Conservation (phyloP, 2,797 vertebrate species). For the Cetoscarus ocellatus region DNA sequence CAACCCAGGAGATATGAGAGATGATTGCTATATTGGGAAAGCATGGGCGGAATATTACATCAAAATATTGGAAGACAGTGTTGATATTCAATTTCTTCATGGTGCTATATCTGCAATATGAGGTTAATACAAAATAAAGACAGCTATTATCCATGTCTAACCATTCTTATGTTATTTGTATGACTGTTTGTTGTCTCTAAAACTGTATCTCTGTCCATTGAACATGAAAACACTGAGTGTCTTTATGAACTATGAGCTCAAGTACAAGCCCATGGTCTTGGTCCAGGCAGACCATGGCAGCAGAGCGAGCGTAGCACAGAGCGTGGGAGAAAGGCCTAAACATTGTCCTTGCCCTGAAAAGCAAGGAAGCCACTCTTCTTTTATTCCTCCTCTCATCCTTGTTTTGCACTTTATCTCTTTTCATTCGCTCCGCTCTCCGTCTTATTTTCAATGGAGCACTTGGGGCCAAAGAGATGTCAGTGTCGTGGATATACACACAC, state of each 20-base stretch:
- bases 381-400: constrained; percentile 81
- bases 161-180: not conserved
- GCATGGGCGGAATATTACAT: constrained; percentile 58
- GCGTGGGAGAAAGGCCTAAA: constrained; percentile 81
- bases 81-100: constrained; percentile 3
- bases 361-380: constrained; percentile 83
- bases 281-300: constrained; percentile 61
- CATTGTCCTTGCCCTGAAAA: constrained; percentile 84
- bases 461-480: constrained; percentile 82
- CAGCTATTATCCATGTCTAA: not conserved
- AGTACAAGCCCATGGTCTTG: constrained; percentile 53
- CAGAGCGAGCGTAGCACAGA: constrained; percentile 69
- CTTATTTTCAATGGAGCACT: constrained; percentile 83
- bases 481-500: constrained; percentile 69
- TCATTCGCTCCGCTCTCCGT: constrained; percentile 76
- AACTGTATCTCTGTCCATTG: not conserved
- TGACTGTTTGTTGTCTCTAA: not conserved
- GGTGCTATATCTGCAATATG: constrained; percentile 4
- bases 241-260: constrained; percentile 38
- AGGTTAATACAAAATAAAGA: not conserved
- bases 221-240: constrained; percentile 40
- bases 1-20: constrained; percentile 61
- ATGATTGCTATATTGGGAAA: constrained; percentile 74
- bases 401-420: constrained; percentile 84
- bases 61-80: constrained; percentile 28